Conservation (phyloP, 2,797 vertebrate species). For the Squalus acanthias region DNA sequence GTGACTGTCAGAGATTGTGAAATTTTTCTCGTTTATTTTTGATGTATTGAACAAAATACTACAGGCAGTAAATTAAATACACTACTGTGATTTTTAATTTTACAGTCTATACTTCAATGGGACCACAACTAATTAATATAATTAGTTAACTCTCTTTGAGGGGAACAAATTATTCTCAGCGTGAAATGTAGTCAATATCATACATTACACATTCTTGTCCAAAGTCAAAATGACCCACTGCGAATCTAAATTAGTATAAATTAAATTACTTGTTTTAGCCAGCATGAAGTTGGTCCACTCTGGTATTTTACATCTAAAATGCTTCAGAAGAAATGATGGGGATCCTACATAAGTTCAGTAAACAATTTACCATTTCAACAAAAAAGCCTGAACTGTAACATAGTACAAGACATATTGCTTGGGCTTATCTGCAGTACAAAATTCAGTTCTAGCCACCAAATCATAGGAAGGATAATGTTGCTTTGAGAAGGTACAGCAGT, state of each 20-base stretch:
- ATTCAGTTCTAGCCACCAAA: neutral
- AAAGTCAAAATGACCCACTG: neutral
- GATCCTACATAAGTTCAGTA: neutral
- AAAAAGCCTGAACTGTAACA: neutral
- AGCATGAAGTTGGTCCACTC: neutral
- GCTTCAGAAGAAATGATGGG: neutral
- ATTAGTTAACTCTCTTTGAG: neutral
- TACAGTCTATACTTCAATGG: neutral
- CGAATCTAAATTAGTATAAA: neutral
- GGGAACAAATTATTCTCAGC: neutral
- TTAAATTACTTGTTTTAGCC: neutral
- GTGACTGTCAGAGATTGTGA: neutral
- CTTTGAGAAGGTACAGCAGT: neutral
- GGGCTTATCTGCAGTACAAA: neutral
- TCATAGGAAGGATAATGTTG: neutral
- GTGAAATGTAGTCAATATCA: neutral
- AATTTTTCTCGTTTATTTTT: neutral
- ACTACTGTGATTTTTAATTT: neutral
- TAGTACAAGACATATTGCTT: neutral
- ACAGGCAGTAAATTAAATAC: neutral
- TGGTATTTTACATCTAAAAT: neutral
- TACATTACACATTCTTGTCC: neutral
- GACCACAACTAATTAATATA: neutral
- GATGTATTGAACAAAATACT: neutral
- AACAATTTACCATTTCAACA: neutral